phyloP scores from a whole-genome alignment of 2,113 vertebrate species.

The Neogale vison region DNA sequence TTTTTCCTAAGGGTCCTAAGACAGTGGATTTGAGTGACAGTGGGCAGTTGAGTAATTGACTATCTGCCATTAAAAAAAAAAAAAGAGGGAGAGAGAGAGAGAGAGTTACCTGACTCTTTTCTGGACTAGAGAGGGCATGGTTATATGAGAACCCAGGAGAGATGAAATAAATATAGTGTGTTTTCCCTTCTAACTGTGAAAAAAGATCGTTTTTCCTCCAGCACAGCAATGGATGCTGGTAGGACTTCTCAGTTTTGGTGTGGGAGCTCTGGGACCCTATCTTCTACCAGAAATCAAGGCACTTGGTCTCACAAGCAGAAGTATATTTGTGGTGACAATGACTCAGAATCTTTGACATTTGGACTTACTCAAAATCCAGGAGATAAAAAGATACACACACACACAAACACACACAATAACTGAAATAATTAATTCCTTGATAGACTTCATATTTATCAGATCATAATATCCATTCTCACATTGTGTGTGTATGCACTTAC shows the following conservation, averaged over 20 bases:
- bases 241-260: background rate
- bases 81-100: no score
- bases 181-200: background rate
- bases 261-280: accelerated
- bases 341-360: background rate
- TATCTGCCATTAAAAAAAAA: background rate
- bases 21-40: background rate
- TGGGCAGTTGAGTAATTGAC: background rate
- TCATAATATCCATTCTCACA: background rate
- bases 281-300: background rate
- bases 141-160: background rate
- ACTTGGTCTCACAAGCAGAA: background rate
- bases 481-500: accelerated
- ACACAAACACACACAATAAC: background rate
- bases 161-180: background rate
- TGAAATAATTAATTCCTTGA: background rate
- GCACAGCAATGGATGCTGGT: accelerated
- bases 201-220: background rate
- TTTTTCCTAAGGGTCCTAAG: background rate
- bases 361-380: background rate
- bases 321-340: background rate
- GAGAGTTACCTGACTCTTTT: background rate
- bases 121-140: background rate
- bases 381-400: background rate
- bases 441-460: background rate